These are phyloP conservation scores for Ictalurus punctatus DNA, from an alignment of 2,113 vertebrate genomes.

Conservation along the genomic window DNA sequence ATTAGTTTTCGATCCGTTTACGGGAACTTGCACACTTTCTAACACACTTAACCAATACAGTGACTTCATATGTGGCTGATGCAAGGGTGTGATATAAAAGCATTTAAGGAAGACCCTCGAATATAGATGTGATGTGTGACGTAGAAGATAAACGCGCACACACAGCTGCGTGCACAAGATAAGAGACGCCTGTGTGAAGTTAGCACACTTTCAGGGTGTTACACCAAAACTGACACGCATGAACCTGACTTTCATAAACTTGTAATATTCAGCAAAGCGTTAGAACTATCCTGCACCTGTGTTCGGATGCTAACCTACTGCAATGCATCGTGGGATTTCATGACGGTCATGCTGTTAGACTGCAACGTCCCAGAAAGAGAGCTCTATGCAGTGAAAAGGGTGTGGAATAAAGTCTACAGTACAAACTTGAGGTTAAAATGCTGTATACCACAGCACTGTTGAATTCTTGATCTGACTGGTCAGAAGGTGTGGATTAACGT, in stretches of 20 bases:
- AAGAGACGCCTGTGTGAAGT: conserved; percentile 16
- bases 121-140: conserved; percentile 32
- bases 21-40: not conserved
- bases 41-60: not conserved
- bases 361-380: not conserved
- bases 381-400: not conserved
- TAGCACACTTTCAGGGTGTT: not conserved
- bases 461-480: not conserved
- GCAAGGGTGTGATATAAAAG: not conserved
- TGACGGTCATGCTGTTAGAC: not conserved
- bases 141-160: conserved; percentile 37
- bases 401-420: not conserved
- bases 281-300: not conserved
- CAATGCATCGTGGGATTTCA: not conserved
- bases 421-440: not conserved
- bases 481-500: not conserved
- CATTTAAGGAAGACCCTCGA: conserved; percentile 39
- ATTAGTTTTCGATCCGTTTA: not conserved
- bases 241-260: not conserved
- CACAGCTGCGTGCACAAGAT: conserved; percentile 44
- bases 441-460: not conserved
- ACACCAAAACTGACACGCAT: not conserved
- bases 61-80: conserved; percentile 3
- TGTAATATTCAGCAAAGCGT: not conserved
- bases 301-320: not conserved